Evolutionary conservation across 1,140 invertebrate species (phyloP), one percentile per base, ranked within the genome.

Genomic region (Nomia melanderi): DNA sequence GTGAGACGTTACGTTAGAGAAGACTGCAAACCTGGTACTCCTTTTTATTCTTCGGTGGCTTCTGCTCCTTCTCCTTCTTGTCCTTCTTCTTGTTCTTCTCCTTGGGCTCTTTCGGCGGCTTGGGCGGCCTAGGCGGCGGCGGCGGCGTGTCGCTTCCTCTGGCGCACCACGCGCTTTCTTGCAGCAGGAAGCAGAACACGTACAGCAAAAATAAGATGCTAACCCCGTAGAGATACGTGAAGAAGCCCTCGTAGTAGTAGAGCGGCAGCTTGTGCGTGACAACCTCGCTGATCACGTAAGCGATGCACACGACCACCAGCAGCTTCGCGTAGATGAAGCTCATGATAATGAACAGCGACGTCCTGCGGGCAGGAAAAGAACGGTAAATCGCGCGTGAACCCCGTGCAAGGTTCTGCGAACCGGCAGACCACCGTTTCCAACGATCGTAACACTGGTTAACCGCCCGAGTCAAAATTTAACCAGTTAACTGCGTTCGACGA

Each of bases 131-230:
- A 54, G 94, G 94, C 20, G 94, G 93, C 50, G 94, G 94, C 59
- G 94, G 95, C 31, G 94, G 94, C 88, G 95, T 95, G 66, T 95
- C 95, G 77, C 93, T 93, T 47, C 94, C 94, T 74, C 94, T 94
- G 70, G 94, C 94, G 91, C 96, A 97, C 91, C 96, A 97, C 76
- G 96, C 94, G 93, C 96, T 96, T 91, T 98, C 97, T 94, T 98
- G 97, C 72, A 99, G 95, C 74, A 99, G 94, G 94, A 98, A 99
- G 92, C 97, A 97, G 94, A 99, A 99, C 59, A 99, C 97, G 93
- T 99, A 99, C 81, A 98, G 93, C 83, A 99, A 94, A 93, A 99
- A 99, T 78, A 98, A 92, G 89, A 99, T 98, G 92, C 97, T 98
- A 92, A 96, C 95, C 82, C 97, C 96, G 92, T 99, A 99, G 57